These are phyloP conservation scores for Rhagophthalmus giganteus DNA, from an alignment of 2,888 invertebrate genomes.

Conservation along the genomic window DNA sequence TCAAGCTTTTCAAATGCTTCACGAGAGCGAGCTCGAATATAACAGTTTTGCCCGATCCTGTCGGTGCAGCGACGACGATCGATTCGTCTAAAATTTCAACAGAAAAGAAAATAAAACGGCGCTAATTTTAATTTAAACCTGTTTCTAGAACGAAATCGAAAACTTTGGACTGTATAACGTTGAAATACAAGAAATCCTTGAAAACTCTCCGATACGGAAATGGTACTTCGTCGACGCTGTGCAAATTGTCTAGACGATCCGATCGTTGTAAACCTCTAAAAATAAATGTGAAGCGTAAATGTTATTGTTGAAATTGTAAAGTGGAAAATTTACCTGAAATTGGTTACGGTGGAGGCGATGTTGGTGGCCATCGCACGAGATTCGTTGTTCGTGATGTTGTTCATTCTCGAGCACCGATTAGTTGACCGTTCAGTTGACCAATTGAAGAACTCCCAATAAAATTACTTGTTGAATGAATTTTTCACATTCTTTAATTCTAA, in stretches of 20 bases:
- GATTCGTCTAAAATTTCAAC: conserved; percentile 61
- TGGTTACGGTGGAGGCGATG: too few species aligned
- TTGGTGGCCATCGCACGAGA: too few species aligned
- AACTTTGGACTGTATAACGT: conserved; percentile 71
- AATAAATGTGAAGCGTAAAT: neutral
- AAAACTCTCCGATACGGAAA: conserved; percentile 55
- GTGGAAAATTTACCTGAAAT: too few species aligned
- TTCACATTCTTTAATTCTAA: too few species aligned
- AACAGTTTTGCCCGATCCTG: conserved; percentile 82
- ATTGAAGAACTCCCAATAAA: too few species aligned
- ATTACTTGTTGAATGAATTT: too few species aligned
- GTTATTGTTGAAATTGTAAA: neutral
- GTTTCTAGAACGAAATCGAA: conserved; percentile 69
- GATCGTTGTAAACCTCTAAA: neutral
- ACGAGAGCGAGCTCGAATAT: conserved; percentile 82
- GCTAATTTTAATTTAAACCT: conserved; percentile 53
- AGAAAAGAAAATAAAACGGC: neutral
- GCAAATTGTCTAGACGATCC: neutral
- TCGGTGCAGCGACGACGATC: conserved; percentile 76
- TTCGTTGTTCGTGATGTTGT: too few species aligned
- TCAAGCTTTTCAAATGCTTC: conserved; percentile 62
- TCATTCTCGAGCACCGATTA: too few species aligned
- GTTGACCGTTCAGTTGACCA: too few species aligned
- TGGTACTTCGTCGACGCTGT: conserved; percentile 43
- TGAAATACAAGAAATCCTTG: conserved; percentile 65